Base-by-base conservation (phyloP, 2,888 invertebrate genomes). In the Opisthograptis luteolata region DNA sequence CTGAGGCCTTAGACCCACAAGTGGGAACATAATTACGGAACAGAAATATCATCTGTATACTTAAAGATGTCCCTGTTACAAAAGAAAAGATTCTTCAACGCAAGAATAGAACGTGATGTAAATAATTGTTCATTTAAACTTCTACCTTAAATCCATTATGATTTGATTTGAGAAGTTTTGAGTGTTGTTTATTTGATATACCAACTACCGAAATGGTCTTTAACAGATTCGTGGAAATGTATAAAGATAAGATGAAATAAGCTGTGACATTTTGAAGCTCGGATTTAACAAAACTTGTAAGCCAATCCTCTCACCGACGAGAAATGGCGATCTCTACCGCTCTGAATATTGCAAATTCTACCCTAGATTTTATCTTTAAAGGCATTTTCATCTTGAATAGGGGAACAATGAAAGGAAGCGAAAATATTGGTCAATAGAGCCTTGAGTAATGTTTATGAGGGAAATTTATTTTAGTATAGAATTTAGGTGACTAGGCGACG, bases 301-400 rank as follows among this genome's bases (percentile, higher is more conserved):
- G 46, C 49, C 48, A 61, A 64, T 62, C 55, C 41, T 48, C 40
- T 41, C 37, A 61, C 54, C 35, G 30, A 41, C 47, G 51, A 42
- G 39, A 62, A 64, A 55, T 61, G 49, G 60, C 66, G 50, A 66
- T 66, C 58, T 61, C 36, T 55, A 49, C 51, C 55, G 64, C 62
- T 66, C 70, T 64, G 61, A 68, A 73, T 70, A 73, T 74, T 73
- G 73, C 69, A 70, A 66, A 73, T 71, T 66, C 69, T 60, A 62
- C 61, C 68, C 71, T 66, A 70, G 75, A 75, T 75, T 73, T 73
- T 71, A 73, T 70, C 69, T 49, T 56, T 57, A 44, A 36, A 60
- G 64, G 61, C 56, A 64, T 62, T 60, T 58, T 62, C 66, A 58
- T 60, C 55, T 58, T 67, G 64, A 65, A 66, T 58, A 55, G 48